Conservation (phyloP, 2,797 vertebrate genomes). For the Coccyzus lansbergi region DNA sequence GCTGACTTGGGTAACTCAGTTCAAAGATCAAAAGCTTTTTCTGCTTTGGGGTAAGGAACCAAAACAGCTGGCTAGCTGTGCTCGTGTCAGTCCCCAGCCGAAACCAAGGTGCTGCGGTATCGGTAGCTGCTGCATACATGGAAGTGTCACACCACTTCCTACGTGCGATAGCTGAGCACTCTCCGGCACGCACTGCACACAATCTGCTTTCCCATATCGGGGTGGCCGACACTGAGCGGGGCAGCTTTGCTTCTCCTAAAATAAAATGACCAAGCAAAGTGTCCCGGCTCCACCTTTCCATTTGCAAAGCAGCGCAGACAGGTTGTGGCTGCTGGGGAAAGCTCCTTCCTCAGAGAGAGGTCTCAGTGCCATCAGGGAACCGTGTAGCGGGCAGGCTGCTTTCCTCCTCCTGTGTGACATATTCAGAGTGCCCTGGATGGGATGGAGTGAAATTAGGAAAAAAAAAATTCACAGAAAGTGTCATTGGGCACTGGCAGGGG, state of each 20-base stretch:
- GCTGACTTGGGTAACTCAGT: neutral
- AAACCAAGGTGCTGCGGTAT: neutral
- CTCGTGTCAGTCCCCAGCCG: accelerated
- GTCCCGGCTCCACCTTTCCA: neutral
- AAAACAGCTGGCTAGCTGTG: neutral
- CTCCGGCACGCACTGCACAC: neutral
- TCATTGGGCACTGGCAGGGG: too few relatives aligned
- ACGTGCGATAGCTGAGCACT: accelerated
- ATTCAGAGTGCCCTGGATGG: neutral
- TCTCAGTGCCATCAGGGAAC: accelerated
- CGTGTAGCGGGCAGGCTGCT: accelerated
- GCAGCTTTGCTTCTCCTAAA: neutral
- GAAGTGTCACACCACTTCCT: neutral
- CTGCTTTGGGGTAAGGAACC: neutral
- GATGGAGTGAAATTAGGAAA: neutral
- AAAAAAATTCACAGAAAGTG: too few relatives aligned
- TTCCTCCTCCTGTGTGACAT: accelerated
- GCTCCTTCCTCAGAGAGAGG: neutral
- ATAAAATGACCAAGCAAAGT: neutral
- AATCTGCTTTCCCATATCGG: neutral
- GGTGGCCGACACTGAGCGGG: neutral
- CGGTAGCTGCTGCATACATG: neutral
- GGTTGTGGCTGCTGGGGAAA: neutral
- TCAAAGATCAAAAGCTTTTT: neutral
- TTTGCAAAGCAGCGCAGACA: neutral